A percentile compares a stretch with the other conserved stretches of the same genome.
Conservation (phyloP, 1,140 invertebrate species). For the Microplitis demolitor region DNA sequence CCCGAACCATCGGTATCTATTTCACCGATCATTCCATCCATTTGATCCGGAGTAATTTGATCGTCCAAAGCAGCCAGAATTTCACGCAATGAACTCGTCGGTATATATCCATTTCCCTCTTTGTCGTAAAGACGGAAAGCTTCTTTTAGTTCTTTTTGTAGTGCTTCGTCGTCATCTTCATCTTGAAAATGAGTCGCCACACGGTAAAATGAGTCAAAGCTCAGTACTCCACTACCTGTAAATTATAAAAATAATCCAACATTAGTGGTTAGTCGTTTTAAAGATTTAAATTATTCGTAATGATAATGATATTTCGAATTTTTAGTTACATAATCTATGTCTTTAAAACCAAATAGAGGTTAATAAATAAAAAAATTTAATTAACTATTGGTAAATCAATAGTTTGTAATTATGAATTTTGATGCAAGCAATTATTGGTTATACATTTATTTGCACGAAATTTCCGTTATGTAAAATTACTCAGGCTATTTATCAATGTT, state of each 20-base stretch:
- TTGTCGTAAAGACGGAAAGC: constrained; percentile 78
- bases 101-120: constrained; percentile 82
- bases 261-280: too few relatives aligned
- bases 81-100: constrained; percentile 77
- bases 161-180: constrained; percentile 74
- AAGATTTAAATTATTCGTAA: too few relatives aligned
- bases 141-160: constrained; percentile 77
- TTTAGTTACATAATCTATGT: too few relatives aligned
- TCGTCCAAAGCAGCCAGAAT: constrained; percentile 80
- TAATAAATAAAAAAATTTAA: too few relatives aligned
- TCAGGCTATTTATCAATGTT: too few relatives aligned
- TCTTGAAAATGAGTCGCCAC: constrained; percentile 73
- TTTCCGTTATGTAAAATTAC: too few relatives aligned
- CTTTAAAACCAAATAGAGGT: too few relatives aligned
- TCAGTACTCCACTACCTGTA: constrained; percentile 67
- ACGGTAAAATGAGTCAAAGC: constrained; percentile 73
- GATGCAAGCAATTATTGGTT: background rate
- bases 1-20: constrained; percentile 82
- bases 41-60: constrained; percentile 78
- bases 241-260: background rate
- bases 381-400: background rate
- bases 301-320: too few relatives aligned
- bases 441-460: too few relatives aligned
- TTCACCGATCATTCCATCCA: constrained; percentile 85
- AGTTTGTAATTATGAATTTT: background rate